Evolutionary conservation across 2,888 invertebrate species (phyloP), one percentile per base, ranked within the genome.

Genomic region (Scrobipalpa atriplicella): DNA sequence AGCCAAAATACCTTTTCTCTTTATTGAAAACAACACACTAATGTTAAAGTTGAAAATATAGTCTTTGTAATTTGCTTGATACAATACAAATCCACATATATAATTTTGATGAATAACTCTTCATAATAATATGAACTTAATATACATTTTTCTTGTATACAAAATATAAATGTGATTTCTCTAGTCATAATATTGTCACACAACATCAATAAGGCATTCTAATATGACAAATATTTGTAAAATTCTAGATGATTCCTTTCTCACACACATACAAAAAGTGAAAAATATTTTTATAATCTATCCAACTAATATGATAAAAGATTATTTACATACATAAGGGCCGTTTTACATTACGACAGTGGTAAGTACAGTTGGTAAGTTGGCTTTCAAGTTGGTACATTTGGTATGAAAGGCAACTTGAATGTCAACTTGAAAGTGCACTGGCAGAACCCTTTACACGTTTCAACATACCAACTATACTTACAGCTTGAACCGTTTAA

Each of bases 161-260:
- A 64, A 66, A 70, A 68, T 68, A 69, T 71, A 65, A 68, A 62
- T 60, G 6, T 43, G 36, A 65, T 67, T 63, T 61, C 54, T 62
- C n/a, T 62, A 65, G 66, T 65, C 66, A 67, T 69, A 61, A 74
- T 78, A 81, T 81, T 82, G 79, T 83, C 80, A 63, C 80, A 63
- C 73, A 76, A 73, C 72, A 71, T 71, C 80, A 78, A 75, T 84
- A 88, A 88, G 86, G 86, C 88, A 82, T 78, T 77, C 67, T 73
- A 72, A 79, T 80, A 81, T 56, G 78, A 78, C 71, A 76, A 73
- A 66, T 70, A 43, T 72, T 69, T 43, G 43, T 18, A 62, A 7
- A 36, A 21, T 47, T 56, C 21, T 56, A 56, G 54, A 56, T 56
- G 54, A 56, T 56, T 56, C 21, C 3, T 13, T 56, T 56, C 29